Percentiles rank a stretch among this genome's conserved stretches.
Conservation (phyloP, 2,113 vertebrate species). For the Pterophyllum scalare region DNA sequence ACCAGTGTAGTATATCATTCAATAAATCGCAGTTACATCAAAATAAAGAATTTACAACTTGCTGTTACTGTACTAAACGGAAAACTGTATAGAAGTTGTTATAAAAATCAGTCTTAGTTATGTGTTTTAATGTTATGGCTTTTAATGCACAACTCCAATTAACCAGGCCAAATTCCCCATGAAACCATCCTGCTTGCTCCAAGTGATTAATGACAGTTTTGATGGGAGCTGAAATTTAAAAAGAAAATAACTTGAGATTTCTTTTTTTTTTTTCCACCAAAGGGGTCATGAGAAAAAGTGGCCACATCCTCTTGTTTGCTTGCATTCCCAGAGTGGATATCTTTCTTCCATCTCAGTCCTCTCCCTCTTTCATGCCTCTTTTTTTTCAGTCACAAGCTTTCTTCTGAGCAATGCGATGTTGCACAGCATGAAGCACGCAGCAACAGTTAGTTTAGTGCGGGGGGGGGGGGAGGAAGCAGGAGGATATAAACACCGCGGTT, state of each 20-base stretch:
- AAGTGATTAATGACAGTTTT: slow-evolving; percentile 46
- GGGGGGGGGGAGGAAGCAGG: slow-evolving; percentile 34
- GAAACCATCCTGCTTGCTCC: slow-evolving; percentile 26
- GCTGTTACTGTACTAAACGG: neutral
- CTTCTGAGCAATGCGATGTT: slow-evolving; percentile 37
- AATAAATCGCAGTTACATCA: neutral
- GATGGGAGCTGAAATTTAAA: slow-evolving; percentile 46
- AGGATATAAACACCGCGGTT: slow-evolving; percentile 42
- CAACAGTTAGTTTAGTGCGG: slow-evolving; percentile 54
- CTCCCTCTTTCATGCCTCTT: slow-evolving; percentile 39
- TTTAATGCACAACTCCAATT: slow-evolving; percentile 8
- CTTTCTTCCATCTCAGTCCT: slow-evolving; percentile 53
- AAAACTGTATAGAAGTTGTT: neutral
- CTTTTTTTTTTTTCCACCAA: slow-evolving; percentile 28
- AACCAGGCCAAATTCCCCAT: slow-evolving; percentile 18
- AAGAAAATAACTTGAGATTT: slow-evolving; percentile 21
- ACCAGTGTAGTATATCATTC: neutral
- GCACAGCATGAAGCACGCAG: slow-evolving; percentile 52
- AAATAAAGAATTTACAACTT: neutral
- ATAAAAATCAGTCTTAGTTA: slow-evolving; percentile 1
- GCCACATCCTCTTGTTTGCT: slow-evolving; percentile 71
- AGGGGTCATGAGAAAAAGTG: slow-evolving; percentile 70
- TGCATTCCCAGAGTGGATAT: slow-evolving; percentile 62
- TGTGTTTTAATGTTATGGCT: slow-evolving; percentile 14
- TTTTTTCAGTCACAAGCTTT: slow-evolving; percentile 50